A percentile compares a stretch with the other conserved stretches of the same genome.
phyloP scores from a whole-genome alignment of 2,888 invertebrate genomes.

The Dolomedes plantarius region DNA sequence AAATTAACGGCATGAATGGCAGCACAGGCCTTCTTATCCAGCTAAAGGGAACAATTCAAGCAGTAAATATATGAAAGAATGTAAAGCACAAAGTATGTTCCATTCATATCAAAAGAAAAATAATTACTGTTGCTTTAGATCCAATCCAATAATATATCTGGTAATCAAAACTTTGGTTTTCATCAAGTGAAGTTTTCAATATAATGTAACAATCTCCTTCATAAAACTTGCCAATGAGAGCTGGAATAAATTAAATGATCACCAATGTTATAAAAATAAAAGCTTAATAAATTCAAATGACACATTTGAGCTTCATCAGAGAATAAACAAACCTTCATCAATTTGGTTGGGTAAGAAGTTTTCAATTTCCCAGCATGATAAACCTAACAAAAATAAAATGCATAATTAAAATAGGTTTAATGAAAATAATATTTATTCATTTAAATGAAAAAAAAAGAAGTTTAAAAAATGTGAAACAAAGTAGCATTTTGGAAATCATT shows the following conservation, averaged over 20 bases:
- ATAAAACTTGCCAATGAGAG: slow-evolving; percentile 97
- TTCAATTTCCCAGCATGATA: slow-evolving; percentile 99
- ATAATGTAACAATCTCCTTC: slow-evolving; percentile 99
- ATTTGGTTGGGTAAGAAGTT: slow-evolving; percentile 98
- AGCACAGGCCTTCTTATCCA: slow-evolving; percentile 96
- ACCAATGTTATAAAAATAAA: neutral
- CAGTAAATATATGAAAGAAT: neutral
- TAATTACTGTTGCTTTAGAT: slow-evolving; percentile 89
- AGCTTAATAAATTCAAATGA: neutral
- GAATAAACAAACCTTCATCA: slow-evolving; percentile 76
- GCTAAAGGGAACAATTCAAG: slow-evolving; percentile 77
- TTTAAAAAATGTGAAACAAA: too few species aligned
- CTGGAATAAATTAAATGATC: slow-evolving; percentile 77
- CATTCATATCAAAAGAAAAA: slow-evolving; percentile 15
- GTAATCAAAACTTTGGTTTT: slow-evolving; percentile 88
- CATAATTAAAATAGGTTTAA: too few species aligned
- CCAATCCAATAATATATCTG: slow-evolving; percentile 99
- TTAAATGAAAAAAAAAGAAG: too few species aligned
- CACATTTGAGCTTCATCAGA: neutral
- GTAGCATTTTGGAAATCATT: too few species aligned
- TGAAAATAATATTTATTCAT: too few species aligned
- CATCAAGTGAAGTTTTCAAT: slow-evolving; percentile 90
- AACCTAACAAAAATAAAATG: slow-evolving; percentile 78
- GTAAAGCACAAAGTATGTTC: neutral
- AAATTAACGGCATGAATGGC: slow-evolving; percentile 99